Evolutionary conservation across 2,113 vertebrate species (phyloP).

Genomic region (Nasalis larvatus): DNA sequence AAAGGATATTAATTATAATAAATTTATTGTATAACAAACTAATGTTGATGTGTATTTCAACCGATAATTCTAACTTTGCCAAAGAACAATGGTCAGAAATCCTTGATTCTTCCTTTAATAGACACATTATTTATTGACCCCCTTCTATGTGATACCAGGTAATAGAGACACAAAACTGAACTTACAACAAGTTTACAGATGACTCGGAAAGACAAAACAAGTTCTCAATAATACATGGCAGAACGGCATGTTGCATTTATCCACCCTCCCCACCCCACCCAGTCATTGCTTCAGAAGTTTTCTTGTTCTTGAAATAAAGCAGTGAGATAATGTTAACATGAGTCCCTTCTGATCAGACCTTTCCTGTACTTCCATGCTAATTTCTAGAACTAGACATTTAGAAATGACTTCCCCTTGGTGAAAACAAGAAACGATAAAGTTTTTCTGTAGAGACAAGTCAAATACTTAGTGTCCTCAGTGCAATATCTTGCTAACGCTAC

Average conservation of each 20-base stretch:
- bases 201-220: background rate
- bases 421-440: background rate
- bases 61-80: background rate
- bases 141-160: background rate
- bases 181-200: background rate
- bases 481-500: background rate
- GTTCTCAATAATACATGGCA: background rate
- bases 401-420: background rate
- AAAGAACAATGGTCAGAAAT: background rate
- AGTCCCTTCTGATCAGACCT: background rate
- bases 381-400: background rate
- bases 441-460: conserved; percentile 18
- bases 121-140: background rate
- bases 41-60: background rate
- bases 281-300: background rate
- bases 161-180: background rate
- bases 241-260: background rate
- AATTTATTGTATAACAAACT: background rate
- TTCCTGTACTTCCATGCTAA: background rate
- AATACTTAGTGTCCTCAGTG: background rate
- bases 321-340: background rate
- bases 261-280: background rate
- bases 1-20: background rate
- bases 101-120: background rate
- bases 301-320: background rate